Evolutionary conservation across 2,888 invertebrate genomes (phyloP).

Genomic region (Agrotis segetum): DNA sequence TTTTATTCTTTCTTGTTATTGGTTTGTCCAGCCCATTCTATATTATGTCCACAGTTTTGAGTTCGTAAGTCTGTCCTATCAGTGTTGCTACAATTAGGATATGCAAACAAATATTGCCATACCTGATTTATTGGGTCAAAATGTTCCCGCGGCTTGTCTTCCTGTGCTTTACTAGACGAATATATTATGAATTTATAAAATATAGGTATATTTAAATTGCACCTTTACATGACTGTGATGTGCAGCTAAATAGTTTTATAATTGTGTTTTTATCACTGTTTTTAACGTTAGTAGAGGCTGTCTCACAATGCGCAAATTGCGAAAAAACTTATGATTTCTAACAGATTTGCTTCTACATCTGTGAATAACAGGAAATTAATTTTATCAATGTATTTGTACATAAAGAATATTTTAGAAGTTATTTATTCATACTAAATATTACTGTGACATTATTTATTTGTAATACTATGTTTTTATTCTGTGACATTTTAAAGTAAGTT

Average conservation of each 20-base stretch:
- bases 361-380: not conserved
- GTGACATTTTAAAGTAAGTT: conserved; percentile 32
- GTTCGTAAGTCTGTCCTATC: not conserved
- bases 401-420: conserved; percentile 40
- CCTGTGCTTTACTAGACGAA: conserved; percentile 21
- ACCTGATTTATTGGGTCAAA: conserved; percentile 4
- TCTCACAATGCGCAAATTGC: conserved; percentile 42
- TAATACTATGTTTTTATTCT: conserved; percentile 8
- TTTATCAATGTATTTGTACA: conserved; percentile 44
- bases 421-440: conserved; percentile 37
- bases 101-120: conserved; percentile 30
- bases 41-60: not conserved
- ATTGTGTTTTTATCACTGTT: conserved; percentile 17
- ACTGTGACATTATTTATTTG: conserved; percentile 42
- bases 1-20: too few species aligned
- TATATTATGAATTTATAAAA: not conserved
- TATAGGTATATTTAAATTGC: conserved; percentile 22
- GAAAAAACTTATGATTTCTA: conserved; percentile 15
- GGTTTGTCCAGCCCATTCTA: too few species aligned
- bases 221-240: conserved; percentile 34
- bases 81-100: conserved; percentile 7
- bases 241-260: conserved; percentile 45
- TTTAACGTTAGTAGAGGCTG: conserved; percentile 21
- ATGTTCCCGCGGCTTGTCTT: conserved; percentile 35
- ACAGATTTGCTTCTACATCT: conserved; percentile 4